Evolutionary conservation across 2,888 invertebrate genomes (phyloP), one percentile per base, ranked within the genome.

Genomic region (Phengaris alcon): DNA sequence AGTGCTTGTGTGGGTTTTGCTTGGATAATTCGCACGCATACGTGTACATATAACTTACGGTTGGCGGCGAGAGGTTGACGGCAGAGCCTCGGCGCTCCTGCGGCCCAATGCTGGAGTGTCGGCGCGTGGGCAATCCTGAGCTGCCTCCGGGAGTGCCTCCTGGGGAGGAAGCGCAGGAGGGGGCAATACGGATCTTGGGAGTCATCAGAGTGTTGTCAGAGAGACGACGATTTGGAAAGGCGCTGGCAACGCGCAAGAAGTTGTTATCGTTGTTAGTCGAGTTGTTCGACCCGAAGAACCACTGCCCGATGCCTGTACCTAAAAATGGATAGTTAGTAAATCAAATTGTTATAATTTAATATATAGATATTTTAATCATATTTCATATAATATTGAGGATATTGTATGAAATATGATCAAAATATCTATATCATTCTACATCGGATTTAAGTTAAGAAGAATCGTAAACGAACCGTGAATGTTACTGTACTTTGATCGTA

Each of bases 191-290:
- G 80, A 97, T 97, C 90, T 97, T 97, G 57, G 98, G 97, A 79
- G 97, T 97, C 96, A 97, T 97, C 84, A 98, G 92, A 73, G 98
- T 97, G 87, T 98, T 98, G 90, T 98, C 98, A 46, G 98, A 98
- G 75, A 98, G 95, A 74, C 98, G 96, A 75, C 98, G 96, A 86
- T 96, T 97, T 74, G 97, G 97, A 87, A 97, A 97, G 79, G 96
- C 96, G 85, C 94, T 96, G 77, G 96, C 95, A 54, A 98, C 98
- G 76, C 97, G 95, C 85, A 98, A 93, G 93, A 97, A 97, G 90
- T 98, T 97, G 87, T 95, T 96, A 74, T 91, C 91, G 86, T 97
- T 97, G 46, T 97, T 96, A 12, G 79, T 77, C 9, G 80, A 78
- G 75, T 79, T 80, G 77, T 95, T 96, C n/a, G 96, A 96, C 69